phyloP scores from a whole-genome alignment of 2,888 invertebrate species.

The Chironomus tentans region DNA sequence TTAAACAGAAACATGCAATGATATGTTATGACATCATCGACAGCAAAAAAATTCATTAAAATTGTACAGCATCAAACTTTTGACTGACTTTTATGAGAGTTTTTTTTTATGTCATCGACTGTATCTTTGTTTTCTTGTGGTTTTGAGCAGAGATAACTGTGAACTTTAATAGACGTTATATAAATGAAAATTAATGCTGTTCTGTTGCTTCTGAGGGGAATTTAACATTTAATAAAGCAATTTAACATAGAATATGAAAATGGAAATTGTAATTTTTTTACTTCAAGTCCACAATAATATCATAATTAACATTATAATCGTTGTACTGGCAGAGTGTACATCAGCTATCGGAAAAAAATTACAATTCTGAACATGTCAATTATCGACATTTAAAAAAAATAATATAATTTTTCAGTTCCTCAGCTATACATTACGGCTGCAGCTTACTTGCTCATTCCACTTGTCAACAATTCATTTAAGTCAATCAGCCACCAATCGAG shows the following conservation, averaged over 20 bases:
- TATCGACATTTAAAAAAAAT: not conserved
- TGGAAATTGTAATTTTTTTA: too few relatives aligned
- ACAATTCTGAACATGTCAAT: not conserved
- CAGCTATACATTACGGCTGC: too few relatives aligned
- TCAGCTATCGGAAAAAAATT: too few relatives aligned
- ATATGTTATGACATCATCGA: not conserved
- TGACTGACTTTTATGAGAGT: not conserved
- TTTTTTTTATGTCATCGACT: not conserved
- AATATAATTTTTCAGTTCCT: too few relatives aligned
- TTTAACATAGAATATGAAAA: too few relatives aligned
- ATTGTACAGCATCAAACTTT: too few relatives aligned
- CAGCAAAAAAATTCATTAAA: not conserved
- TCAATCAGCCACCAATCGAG: not conserved
- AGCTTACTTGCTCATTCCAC: not conserved
- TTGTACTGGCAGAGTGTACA: too few relatives aligned
- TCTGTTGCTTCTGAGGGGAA: too few relatives aligned
- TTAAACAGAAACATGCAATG: not conserved
- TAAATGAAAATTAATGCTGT: too few relatives aligned
- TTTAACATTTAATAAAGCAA: too few relatives aligned
- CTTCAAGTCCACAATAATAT: too few relatives aligned
- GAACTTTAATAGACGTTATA: not conserved
- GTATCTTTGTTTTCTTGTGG: not conserved
- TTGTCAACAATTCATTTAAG: not conserved
- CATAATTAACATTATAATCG: too few relatives aligned
- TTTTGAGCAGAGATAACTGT: constrained; percentile 5